Conservation (phyloP, 2,113 vertebrate species). For the Psittacula cyanocephala region DNA sequence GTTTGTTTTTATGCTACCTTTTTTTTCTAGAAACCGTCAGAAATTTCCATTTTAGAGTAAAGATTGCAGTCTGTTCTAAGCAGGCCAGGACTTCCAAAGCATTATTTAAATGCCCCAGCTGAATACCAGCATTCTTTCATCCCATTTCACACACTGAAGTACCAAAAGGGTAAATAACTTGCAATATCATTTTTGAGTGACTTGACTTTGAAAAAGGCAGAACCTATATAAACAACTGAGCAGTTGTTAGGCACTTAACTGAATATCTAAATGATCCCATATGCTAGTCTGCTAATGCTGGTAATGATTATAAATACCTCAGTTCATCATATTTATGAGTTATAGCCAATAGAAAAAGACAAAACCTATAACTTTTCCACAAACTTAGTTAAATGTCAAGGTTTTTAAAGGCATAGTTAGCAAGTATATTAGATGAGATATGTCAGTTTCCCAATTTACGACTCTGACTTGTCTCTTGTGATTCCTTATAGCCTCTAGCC, state of each 20-base stretch:
- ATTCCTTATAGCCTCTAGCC: constrained; percentile 97
- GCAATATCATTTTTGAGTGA: constrained; percentile 80
- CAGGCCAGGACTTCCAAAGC: constrained; percentile 59
- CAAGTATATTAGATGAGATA: constrained; percentile 98
- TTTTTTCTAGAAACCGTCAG: constrained; percentile 45
- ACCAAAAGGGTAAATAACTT: constrained; percentile 81
- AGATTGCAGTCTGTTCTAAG: constrained; percentile 40
- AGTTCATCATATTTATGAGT: constrained; percentile 77
- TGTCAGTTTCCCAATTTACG: constrained; percentile 99
- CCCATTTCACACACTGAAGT: constrained; percentile 65
- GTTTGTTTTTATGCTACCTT: constrained; percentile 40
- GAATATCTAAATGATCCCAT: constrained; percentile 55
- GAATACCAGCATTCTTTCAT: constrained; percentile 75
- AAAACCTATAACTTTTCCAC: constrained; percentile 82
- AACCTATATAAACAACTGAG: constrained; percentile 67
- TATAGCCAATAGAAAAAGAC: constrained; percentile 77
- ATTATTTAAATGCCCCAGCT: constrained; percentile 75
- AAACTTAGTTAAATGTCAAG: constrained; percentile 91
- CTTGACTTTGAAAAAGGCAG: constrained; percentile 77
- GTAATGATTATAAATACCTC: constrained; percentile 73
- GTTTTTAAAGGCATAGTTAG: constrained; percentile 99
- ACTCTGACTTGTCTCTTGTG: constrained; percentile 92
- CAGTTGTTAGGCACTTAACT: constrained; percentile 26
- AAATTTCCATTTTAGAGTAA: constrained; percentile 62
- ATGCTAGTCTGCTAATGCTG: constrained; percentile 47